Evolutionary conservation across 2,113 vertebrate species (phyloP).

Genomic region (Nothocercus nigrocapillus): DNA sequence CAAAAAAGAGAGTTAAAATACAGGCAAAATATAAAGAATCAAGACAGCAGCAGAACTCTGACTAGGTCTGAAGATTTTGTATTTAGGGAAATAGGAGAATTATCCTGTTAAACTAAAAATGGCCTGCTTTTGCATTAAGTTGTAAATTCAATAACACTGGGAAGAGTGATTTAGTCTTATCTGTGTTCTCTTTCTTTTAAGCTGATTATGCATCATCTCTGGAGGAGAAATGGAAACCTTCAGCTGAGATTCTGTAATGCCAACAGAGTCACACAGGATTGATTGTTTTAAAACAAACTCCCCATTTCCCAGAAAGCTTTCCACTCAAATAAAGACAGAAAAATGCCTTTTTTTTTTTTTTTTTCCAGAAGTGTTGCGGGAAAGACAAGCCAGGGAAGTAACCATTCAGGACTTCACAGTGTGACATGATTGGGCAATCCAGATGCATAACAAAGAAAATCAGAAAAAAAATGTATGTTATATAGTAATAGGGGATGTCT

Average conservation of each 20-base stretch:
- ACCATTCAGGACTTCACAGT: background rate
- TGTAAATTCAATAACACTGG: background rate
- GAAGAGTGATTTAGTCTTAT: background rate
- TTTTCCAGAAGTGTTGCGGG: background rate
- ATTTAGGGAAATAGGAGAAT: background rate
- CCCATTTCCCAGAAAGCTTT: background rate
- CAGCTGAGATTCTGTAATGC: background rate
- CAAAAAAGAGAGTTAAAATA: background rate
- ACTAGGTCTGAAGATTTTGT: background rate
- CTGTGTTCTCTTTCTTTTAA: background rate
- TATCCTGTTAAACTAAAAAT: background rate
- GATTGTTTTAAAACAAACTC: background rate
- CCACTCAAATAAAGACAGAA: background rate
- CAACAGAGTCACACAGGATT: background rate
- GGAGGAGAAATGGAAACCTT: conserved; percentile 3
- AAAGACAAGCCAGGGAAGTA: background rate
- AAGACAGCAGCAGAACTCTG: background rate
- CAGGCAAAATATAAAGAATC: background rate
- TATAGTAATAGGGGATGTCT: background rate
- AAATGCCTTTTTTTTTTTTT: background rate
- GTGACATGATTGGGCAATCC: background rate
- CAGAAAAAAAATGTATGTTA: background rate
- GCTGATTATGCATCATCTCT: background rate
- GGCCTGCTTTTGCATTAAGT: background rate
- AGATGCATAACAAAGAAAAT: background rate